These are phyloP conservation scores for Nasonia vitripennis DNA, from an alignment of 1,140 invertebrate genomes.

Conservation along the genomic window DNA sequence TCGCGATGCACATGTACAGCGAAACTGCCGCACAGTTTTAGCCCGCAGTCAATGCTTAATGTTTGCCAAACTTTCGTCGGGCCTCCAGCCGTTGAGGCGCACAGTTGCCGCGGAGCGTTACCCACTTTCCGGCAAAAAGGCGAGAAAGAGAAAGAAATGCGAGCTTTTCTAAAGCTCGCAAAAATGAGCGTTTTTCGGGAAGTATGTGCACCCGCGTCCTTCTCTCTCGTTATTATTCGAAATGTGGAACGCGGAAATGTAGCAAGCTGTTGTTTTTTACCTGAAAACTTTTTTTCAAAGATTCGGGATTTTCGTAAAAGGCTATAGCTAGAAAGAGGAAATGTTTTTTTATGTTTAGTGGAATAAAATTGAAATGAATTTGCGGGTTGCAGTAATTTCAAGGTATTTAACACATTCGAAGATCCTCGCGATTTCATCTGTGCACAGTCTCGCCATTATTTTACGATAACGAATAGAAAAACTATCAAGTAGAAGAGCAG, in stretches of 20 bases:
- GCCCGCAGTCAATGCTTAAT: slow-evolving; percentile 14
- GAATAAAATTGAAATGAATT: too few relatives aligned
- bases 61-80: slow-evolving; percentile 6
- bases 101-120: not conserved
- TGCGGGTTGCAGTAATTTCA: too few relatives aligned
- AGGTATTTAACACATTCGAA: too few relatives aligned
- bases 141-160: not conserved
- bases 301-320: not conserved
- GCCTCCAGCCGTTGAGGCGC: not conserved
- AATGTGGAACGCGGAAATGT: slow-evolving; percentile 18
- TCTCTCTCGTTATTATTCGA: not conserved
- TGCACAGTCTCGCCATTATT: too few relatives aligned
- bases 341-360: too few relatives aligned
- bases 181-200: slow-evolving; percentile 4
- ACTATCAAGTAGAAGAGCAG: too few relatives aligned
- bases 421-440: too few relatives aligned
- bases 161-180: not conserved
- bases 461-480: too few relatives aligned
- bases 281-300: not conserved
- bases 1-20: not conserved
- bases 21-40: not conserved
- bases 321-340: too few relatives aligned
- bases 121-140: slow-evolving; percentile 1
- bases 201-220: not conserved
- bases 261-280: not conserved